phyloP scores from a whole-genome alignment of 2,113 vertebrate genomes.

The Oreochromis aureus region DNA sequence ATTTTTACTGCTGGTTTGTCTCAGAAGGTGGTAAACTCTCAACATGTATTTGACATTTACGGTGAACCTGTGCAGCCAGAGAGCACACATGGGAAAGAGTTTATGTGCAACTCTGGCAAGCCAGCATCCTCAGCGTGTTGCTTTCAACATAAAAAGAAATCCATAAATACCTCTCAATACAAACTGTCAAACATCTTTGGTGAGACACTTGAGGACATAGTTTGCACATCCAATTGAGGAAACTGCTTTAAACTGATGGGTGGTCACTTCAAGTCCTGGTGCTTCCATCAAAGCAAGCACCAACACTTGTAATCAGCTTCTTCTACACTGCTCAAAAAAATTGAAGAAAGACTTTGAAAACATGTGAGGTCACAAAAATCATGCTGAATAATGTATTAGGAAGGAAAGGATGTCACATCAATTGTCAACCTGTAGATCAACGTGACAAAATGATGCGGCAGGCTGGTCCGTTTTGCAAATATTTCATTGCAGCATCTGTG shows the following conservation, averaged over 20 bases:
- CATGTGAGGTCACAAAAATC: neutral
- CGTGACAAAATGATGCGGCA: fast-evolving
- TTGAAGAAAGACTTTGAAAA: neutral
- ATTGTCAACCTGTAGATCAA: neutral
- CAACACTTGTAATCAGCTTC: fast-evolving
- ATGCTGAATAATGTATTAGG: neutral
- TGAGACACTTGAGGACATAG: neutral
- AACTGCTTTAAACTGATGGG: neutral
- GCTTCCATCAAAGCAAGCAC: neutral
- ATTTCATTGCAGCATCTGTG: neutral
- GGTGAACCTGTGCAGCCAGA: fast-evolving
- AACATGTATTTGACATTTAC: neutral
- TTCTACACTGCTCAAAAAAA: neutral
- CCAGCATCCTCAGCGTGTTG: neutral
- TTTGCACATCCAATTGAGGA: neutral
- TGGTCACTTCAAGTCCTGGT: neutral
- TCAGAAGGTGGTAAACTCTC: neutral
- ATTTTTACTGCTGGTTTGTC: neutral
- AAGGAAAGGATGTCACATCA: fast-evolving
- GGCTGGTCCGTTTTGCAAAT: neutral
- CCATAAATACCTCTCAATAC: neutral
- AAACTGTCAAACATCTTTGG: neutral
- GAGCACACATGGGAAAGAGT: neutral
- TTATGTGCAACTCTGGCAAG: neutral
- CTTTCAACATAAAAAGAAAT: neutral